Conservation (phyloP, 2,113 vertebrate species). For the Calidris pygmaea region DNA sequence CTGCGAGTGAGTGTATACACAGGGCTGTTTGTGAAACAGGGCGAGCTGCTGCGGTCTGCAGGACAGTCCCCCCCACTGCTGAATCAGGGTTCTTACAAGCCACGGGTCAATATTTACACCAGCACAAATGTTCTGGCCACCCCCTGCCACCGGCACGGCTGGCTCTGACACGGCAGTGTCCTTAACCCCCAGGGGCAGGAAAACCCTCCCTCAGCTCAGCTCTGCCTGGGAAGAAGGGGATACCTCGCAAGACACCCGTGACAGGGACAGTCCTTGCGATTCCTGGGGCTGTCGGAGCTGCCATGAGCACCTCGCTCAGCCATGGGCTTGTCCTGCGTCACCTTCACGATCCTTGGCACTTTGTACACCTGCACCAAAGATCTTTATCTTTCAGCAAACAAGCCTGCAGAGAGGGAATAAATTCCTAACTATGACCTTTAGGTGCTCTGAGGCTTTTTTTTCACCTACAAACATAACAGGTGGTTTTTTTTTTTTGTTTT, state of each 20-base stretch:
- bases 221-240: neutral
- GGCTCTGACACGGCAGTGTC: neutral
- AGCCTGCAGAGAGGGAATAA: neutral
- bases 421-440: conserved; percentile 39
- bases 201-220: neutral
- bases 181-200: neutral
- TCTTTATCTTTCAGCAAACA: conserved; percentile 54
- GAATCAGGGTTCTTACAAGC: neutral
- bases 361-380: conserved; percentile 44
- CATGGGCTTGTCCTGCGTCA: neutral
- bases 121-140: neutral
- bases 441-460: neutral
- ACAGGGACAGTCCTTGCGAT: neutral
- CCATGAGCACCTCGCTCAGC: neutral
- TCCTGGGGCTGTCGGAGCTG: neutral
- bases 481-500: too few species aligned
- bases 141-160: neutral
- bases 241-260: neutral
- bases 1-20: neutral
- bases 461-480: neutral
- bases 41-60: neutral
- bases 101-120: neutral
- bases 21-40: neutral
- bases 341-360: conserved; percentile 19
- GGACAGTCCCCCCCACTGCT: neutral